Evolutionary conservation across 2,888 invertebrate genomes (phyloP).

Genomic region (Drosophila neutralis): DNA sequence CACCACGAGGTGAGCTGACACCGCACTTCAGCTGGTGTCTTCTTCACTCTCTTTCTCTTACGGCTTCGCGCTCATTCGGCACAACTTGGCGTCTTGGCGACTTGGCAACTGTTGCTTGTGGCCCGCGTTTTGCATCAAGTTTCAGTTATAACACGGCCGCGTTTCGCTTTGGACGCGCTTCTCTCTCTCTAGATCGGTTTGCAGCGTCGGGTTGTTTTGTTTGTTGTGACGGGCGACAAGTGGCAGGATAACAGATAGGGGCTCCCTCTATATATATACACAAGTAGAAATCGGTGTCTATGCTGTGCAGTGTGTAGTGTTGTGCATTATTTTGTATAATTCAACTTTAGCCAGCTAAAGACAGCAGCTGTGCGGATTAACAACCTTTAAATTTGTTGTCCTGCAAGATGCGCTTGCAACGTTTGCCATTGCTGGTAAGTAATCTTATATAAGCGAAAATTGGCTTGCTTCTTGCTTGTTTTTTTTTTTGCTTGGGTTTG

Average conservation of each 20-base stretch:
- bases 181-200: constrained; percentile 17
- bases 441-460: constrained; percentile 8
- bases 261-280: neutral
- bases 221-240: constrained; percentile 25
- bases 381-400: constrained; percentile 18
- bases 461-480: neutral
- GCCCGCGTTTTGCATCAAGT: constrained; percentile 62
- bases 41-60: constrained; percentile 37
- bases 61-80: constrained; percentile 18
- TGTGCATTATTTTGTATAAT: constrained; percentile 24
- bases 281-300: constrained; percentile 13
- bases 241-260: constrained; percentile 38
- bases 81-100: constrained; percentile 12
- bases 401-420: constrained; percentile 73
- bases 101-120: constrained; percentile 54
- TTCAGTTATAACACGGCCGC: constrained; percentile 81
- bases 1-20: constrained; percentile 51
- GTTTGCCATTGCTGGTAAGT: constrained; percentile 79
- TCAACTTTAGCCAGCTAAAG: neutral
- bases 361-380: constrained; percentile 50
- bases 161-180: constrained; percentile 78
- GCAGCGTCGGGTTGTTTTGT: constrained; percentile 14
- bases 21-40: constrained; percentile 17
- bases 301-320: constrained; percentile 41
- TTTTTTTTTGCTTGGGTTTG: constrained; percentile 4